Evolutionary conservation across 2,113 vertebrate genomes (phyloP).

Genomic region (Protobothrops flavoviridis): DNA sequence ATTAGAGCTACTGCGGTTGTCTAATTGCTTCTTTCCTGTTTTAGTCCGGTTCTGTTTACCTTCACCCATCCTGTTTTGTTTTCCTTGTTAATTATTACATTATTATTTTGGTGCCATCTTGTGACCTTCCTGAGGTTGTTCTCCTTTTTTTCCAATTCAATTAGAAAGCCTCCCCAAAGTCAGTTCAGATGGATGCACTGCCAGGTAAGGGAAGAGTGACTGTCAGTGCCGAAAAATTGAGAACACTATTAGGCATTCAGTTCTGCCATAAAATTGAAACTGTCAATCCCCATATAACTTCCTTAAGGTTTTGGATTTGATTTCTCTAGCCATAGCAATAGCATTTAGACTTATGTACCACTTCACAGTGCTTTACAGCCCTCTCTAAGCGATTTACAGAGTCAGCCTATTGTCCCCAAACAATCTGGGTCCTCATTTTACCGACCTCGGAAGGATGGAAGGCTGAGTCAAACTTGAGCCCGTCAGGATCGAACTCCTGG

Average conservation of each 20-base stretch:
- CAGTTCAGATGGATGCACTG: neutral
- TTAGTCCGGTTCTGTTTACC: neutral
- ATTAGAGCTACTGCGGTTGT: neutral
- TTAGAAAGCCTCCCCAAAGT: neutral
- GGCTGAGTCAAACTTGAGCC: too few species aligned
- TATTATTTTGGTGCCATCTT: constrained; percentile 66
- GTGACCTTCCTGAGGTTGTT: constrained; percentile 43
- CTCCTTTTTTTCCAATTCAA: neutral
- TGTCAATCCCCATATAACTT: neutral
- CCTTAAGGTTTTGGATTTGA: neutral
- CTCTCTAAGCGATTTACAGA: neutral
- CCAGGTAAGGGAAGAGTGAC: constrained; percentile 5
- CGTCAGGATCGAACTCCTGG: too few species aligned
- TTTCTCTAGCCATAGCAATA: neutral
- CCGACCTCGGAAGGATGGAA: too few species aligned
- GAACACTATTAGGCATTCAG: neutral
- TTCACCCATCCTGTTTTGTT: neutral
- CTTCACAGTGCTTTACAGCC: neutral
- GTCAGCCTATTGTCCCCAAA: too few species aligned
- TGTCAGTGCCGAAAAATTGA: neutral
- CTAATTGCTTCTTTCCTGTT: neutral
- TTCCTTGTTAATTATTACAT: constrained; percentile 24
- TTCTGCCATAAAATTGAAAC: neutral
- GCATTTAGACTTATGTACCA: neutral
- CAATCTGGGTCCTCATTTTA: too few species aligned